These are phyloP conservation scores for Bolinopsis microptera DNA, from an alignment of 37 sponge, comb jelly and placozoan genomes.

Conservation along the genomic window DNA sequence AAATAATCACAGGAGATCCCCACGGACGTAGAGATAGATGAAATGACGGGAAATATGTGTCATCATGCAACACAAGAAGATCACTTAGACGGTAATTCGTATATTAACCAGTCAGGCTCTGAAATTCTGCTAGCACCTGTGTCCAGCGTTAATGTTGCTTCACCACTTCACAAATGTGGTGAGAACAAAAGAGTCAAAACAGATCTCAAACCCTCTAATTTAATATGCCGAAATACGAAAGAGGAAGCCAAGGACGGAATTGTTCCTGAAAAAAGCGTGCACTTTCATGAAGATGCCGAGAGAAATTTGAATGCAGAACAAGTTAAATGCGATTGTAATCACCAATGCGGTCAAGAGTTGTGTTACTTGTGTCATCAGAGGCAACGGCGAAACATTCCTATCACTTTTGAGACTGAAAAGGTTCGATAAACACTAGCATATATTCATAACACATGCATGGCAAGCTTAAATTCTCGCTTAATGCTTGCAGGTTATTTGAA, in stretches of 20 bases:
- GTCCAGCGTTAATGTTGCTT: neutral
- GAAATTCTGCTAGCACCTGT: neutral
- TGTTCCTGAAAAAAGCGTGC: neutral
- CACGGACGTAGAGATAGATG: too few relatives aligned
- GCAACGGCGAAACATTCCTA: slow-evolving; percentile 71
- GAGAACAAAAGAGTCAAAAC: slow-evolving; percentile 14
- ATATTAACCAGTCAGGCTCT: neutral
- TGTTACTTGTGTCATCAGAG: slow-evolving; percentile 92
- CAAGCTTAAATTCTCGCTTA: too few relatives aligned
- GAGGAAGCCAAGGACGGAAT: neutral
- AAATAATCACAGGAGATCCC: too few relatives aligned
- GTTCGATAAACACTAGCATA: too few relatives aligned
- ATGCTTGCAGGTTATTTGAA: too few relatives aligned
- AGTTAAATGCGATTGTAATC: neutral
- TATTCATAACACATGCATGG: too few relatives aligned
- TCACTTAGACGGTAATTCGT: neutral
- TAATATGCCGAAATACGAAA: neutral
- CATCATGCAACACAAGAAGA: neutral
- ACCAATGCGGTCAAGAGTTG: slow-evolving; percentile 74
- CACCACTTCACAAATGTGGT: neutral
- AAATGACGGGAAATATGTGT: too few relatives aligned
- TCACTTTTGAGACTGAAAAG: slow-evolving; percentile 74
- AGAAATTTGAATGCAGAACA: neutral
- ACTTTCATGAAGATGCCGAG: neutral
- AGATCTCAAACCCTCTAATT: neutral